phyloP scores from a whole-genome alignment of 2,797 vertebrate species.

The Morus bassanus region DNA sequence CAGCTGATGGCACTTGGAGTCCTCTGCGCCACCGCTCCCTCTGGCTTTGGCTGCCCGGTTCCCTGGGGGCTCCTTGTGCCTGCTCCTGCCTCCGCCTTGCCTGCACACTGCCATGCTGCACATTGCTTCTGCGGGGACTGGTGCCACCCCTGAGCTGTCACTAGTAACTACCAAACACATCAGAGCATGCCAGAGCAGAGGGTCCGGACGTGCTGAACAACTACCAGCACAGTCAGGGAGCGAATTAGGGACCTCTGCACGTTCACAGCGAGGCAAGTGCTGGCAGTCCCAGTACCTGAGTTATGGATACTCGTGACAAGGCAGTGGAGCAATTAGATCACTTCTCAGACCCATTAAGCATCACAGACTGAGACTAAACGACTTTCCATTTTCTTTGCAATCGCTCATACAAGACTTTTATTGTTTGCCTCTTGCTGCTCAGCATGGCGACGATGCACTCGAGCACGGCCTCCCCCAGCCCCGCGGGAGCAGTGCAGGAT shows the following conservation, averaged over 20 bases:
- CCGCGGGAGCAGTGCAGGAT: fast-evolving
- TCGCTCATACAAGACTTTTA: slow-evolving; percentile 55
- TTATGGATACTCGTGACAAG: not conserved
- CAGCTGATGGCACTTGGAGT: not conserved
- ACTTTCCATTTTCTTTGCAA: slow-evolving; percentile 54
- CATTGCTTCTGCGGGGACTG: not conserved
- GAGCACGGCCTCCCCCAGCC: not conserved
- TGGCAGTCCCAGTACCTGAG: not conserved
- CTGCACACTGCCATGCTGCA: fast-evolving
- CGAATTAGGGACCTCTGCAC: not conserved
- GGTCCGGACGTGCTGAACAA: not conserved
- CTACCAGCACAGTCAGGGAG: not conserved
- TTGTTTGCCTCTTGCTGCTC: slow-evolving; percentile 14
- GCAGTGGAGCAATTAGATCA: slow-evolving; percentile 20
- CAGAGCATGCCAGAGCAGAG: not conserved
- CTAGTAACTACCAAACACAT: fast-evolving
- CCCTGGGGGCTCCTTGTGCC: not conserved
- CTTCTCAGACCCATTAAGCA: slow-evolving; percentile 20
- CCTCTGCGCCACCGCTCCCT: fast-evolving
- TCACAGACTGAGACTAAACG: not conserved
- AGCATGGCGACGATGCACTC: fast-evolving
- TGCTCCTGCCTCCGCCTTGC: fast-evolving
- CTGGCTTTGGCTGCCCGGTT: fast-evolving
- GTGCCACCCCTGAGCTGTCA: not conserved
- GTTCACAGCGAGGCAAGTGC: not conserved